Base-by-base conservation (phyloP, 2,797 vertebrate species). In the Chaetophractus vellerosus region DNA sequence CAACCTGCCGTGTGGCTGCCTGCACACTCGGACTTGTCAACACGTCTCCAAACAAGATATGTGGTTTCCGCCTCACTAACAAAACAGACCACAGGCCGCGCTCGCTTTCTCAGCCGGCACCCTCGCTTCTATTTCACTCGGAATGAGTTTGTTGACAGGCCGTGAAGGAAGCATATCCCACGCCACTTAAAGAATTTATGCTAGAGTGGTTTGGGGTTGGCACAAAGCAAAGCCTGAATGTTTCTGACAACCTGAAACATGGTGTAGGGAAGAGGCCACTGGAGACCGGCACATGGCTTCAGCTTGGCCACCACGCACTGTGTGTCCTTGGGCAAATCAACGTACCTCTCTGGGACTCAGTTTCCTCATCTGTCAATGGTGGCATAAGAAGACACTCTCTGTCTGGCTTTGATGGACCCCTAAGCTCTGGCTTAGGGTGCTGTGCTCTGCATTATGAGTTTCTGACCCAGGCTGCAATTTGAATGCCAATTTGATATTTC, bases 11-110 rank as follows among this genome's bases (percentile, higher is more conserved):
- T 0, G 0, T 24, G 61, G 74, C 26, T 88, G 74, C 69, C 55
- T 33, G 38, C 33, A 68, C 11, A 4, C 48, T 14, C 0, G 2
- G 45, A 66, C 64, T 61, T 85, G 94, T 88, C 90, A 87, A 6
- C 31, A 18, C 36, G 33, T 87, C 75, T 79, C 72, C 52, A 41
- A 93, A 95, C 45, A 85, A 94, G 71, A 84, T 7, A n/a, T 38
- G 31, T n/a, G 59, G 76, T 79, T 94, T 95, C 89, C 2, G 3
- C 76, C 24, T 76, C 75, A 76, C 78, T 75, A 50, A 75, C 8
- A 21, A n/a, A n/a, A 5, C 61, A 84, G 91, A 69, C 68, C 78
- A 18, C 24, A 64, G 89, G 31, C 76, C 78, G 66, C 1, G 0
- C 59, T 75, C 1, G 0, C 59, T 50, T 55, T 26, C 80, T 59